Conservation (phyloP, 2,888 invertebrate species). For the Andrena minutula region DNA sequence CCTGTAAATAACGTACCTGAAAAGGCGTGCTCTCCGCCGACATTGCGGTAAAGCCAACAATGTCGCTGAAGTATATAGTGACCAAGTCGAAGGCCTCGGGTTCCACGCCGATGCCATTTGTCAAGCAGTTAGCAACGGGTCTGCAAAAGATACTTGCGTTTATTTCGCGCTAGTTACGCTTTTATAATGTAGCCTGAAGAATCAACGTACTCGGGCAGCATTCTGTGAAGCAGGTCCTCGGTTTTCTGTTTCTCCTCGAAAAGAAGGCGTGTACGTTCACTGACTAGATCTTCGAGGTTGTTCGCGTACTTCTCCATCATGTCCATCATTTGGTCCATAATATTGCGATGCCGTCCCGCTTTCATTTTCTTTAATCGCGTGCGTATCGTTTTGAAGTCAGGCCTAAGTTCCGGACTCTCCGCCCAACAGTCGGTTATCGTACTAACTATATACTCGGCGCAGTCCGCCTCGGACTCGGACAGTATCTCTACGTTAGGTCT, state of each 20-base stretch:
- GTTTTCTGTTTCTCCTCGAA: slow-evolving; percentile 97
- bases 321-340: slow-evolving; percentile 99
- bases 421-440: slow-evolving; percentile 96
- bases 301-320: slow-evolving; percentile 99
- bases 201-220: slow-evolving; percentile 93
- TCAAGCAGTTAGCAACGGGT: slow-evolving; percentile 94
- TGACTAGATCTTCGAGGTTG: slow-evolving; percentile 97
- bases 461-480: slow-evolving; percentile 90
- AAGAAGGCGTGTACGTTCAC: slow-evolving; percentile 94
- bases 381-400: slow-evolving; percentile 94
- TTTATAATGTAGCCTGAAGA: not conserved
- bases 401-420: slow-evolving; percentile 93
- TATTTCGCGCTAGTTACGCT: not conserved
- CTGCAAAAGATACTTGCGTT: slow-evolving; percentile 85
- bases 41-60: slow-evolving; percentile 98
- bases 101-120: slow-evolving; percentile 95
- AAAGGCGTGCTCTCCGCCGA: slow-evolving; percentile 97
- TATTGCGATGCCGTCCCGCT: slow-evolving; percentile 94
- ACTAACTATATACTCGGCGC: slow-evolving; percentile 92
- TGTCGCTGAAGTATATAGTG: slow-evolving; percentile 98
- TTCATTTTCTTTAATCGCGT: slow-evolving; percentile 94
- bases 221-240: slow-evolving; percentile 95
- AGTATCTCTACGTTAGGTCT: slow-evolving; percentile 92
- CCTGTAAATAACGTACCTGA: slow-evolving; percentile 86
- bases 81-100: slow-evolving; percentile 97